phyloP scores from a whole-genome alignment of 2,888 invertebrate species.

The Oscheius myriophilus region DNA sequence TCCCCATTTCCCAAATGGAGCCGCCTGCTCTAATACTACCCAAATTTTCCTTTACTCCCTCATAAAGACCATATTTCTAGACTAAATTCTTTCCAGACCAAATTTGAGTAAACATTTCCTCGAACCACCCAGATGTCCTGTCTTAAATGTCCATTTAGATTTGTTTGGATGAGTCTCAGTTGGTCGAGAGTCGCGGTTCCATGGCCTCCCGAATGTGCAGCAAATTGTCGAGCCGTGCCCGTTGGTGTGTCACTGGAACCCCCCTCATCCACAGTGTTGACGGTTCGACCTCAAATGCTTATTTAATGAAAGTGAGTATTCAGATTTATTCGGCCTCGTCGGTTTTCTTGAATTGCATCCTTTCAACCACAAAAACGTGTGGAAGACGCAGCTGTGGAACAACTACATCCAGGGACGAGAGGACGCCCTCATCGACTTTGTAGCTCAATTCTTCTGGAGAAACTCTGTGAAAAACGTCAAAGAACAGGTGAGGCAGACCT shows the following conservation, averaged over 20 bases:
- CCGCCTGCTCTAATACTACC: too few relatives aligned
- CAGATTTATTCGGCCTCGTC: conserved; percentile 39
- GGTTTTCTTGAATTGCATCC: conserved; percentile 41
- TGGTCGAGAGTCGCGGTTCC: conserved; percentile 78
- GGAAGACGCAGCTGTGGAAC: conserved; percentile 10
- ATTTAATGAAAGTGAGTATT: conserved; percentile 4
- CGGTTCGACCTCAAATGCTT: conserved; percentile 71
- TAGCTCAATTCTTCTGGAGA: conserved; percentile 79
- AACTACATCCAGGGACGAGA: conserved; percentile 40
- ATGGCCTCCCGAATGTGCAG: conserved; percentile 78
- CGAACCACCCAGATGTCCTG: neutral
- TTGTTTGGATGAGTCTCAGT: conserved; percentile 81
- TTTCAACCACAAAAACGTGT: conserved; percentile 28
- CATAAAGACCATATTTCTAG: too few relatives aligned
- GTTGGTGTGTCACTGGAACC: conserved; percentile 82
- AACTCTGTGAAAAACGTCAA: conserved; percentile 79
- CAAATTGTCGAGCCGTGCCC: conserved; percentile 76
- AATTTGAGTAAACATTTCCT: neutral
- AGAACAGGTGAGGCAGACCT: conserved; percentile 74
- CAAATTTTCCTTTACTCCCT: too few relatives aligned
- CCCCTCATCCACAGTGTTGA: conserved; percentile 77
- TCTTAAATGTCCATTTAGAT: too few relatives aligned
- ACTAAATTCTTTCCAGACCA: too few relatives aligned
- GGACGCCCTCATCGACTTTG: conserved; percentile 74
- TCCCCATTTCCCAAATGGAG: too few relatives aligned